Evolutionary conservation across 2,113 vertebrate genomes (phyloP), one percentile per base, ranked within the genome.

Genomic region (Nansenia antarctica): DNA sequence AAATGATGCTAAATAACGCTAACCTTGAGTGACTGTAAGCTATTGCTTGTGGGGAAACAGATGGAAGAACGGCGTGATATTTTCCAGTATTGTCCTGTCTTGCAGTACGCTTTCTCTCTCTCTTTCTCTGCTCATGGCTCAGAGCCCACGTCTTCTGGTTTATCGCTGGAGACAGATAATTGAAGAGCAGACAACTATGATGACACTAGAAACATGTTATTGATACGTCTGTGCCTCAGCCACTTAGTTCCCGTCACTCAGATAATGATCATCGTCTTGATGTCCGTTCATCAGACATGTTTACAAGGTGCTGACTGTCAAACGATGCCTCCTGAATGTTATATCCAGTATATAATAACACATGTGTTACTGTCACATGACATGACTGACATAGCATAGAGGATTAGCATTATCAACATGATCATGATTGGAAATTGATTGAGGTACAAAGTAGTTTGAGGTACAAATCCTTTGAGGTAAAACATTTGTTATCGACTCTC

Each of bases 1-100:
- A 20, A 39, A 24, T 62, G 20, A 62, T 37, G 59, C 59, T 62
- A 37, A 37, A 62, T 62, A 39, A 37, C 37, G 59, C 59, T 22
- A 37, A 9, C n/a, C 34, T 37, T 26, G 59, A 62, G 39, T 65
- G 62, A 65, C 62, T n/a, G 29, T 47, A 31, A 8, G 42, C 26
- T 18, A n/a, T 1, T 5, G 1, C 2, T 15, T 4, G 3, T 27
- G 14, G 9, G 54, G 26, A 18, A 53, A 9, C 49, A 26, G 5
- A 8, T 22, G 22, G 49, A 22, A 53, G 9, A 53, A 31, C 18
- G 27, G 5, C 24, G 15, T 2, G 8, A 26, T 31, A 18, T 31
- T 58, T 9, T 27, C 22, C 15, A 14, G 26, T 58, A 9, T 31
- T 30, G 2, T n/a, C 18, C 27, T 31, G n/a, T n/a, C n/a, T n/a